Conservation (phyloP, 2,797 vertebrate genomes). For the Manis pentadactyla region DNA sequence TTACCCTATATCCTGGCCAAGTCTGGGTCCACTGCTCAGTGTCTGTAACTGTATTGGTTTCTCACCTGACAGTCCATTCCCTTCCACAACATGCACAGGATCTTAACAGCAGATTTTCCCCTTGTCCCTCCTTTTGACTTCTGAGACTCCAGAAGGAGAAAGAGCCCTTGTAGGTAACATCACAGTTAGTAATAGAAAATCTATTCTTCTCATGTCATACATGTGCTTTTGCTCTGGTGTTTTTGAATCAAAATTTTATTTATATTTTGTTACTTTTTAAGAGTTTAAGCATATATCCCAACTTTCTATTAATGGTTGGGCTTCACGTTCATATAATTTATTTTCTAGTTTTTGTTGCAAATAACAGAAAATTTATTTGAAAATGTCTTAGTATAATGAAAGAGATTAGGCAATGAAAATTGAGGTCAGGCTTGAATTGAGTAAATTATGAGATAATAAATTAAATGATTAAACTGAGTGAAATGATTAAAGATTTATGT, state of each 20-base stretch:
- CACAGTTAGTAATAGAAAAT: neutral
- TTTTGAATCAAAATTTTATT: neutral
- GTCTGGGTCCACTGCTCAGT: neutral
- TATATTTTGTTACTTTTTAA: constrained; percentile 27
- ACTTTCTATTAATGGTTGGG: neutral
- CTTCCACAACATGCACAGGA: rapidly evolving
- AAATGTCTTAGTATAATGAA: neutral
- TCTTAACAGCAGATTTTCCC: neutral
- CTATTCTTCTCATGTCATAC: neutral
- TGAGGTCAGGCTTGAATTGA: neutral
- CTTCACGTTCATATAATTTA: neutral
- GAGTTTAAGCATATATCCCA: neutral
- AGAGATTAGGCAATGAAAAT: neutral
- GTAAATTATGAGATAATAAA: neutral
- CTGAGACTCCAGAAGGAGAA: neutral
- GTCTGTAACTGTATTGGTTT: neutral
- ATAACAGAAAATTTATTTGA: neutral
- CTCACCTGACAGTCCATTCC: neutral
- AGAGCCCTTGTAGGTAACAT: neutral
- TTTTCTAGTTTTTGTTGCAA: neutral
- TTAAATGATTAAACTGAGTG: neutral
- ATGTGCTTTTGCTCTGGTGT: neutral
- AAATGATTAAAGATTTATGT: constrained; percentile 5
- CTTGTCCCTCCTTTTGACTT: neutral
- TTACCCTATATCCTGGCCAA: neutral